Conservation (phyloP, 2,113 vertebrate genomes). For the Xyrauchen texanus region DNA sequence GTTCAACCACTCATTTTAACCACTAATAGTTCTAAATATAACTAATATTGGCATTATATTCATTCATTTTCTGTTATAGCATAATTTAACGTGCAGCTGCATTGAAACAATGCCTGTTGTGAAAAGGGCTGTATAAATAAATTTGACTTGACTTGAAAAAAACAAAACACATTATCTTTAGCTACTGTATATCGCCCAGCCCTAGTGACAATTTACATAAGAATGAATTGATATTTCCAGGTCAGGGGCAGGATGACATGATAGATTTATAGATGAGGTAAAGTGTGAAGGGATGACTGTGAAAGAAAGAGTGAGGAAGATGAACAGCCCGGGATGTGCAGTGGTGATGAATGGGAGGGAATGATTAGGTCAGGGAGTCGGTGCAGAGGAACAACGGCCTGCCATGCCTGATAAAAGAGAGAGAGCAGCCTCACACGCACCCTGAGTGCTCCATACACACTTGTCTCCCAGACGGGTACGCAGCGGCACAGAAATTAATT, state of each 20-base stretch:
- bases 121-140: too few species aligned
- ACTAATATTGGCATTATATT: too few species aligned
- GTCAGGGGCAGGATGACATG: slow-evolving; percentile 22
- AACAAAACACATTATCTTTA: too few species aligned
- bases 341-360: slow-evolving; percentile 65
- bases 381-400: slow-evolving; percentile 60
- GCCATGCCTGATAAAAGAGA: slow-evolving; percentile 53
- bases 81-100: too few species aligned
- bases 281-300: slow-evolving; percentile 1
- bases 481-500: slow-evolving; percentile 58
- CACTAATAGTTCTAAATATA: too few species aligned
- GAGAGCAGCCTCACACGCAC: slow-evolving; percentile 33
- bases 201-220: too few species aligned
- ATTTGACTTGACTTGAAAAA: too few species aligned
- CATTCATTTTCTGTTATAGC: too few species aligned
- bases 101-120: too few species aligned
- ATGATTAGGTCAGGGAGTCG: slow-evolving; percentile 64
- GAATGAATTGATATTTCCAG: slow-evolving; percentile 32
- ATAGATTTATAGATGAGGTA: slow-evolving; percentile 26
- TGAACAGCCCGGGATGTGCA: slow-evolving; percentile 64
- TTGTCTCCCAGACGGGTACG: slow-evolving; percentile 45
- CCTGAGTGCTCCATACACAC: slow-evolving; percentile 22
- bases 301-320: slow-evolving; percentile 36
- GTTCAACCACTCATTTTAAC: too few species aligned
- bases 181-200: too few species aligned